phyloP scores from a whole-genome alignment of 2,888 invertebrate genomes.

The Ormyrus rosae region DNA sequence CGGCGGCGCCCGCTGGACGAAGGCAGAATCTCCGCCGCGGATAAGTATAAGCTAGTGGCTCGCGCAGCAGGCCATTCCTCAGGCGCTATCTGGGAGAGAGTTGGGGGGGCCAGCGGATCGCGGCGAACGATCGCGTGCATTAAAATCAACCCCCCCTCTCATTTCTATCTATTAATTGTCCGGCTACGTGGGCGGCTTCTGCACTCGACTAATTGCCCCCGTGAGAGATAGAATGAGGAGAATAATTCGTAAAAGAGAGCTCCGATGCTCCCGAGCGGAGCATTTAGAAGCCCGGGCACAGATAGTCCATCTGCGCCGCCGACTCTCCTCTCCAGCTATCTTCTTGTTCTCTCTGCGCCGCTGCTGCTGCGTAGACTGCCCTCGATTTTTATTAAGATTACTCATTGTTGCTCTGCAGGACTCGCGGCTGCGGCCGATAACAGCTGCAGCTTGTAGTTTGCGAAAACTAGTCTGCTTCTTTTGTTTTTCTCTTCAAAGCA shows the following conservation, averaged over 20 bases:
- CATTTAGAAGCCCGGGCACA: too few relatives aligned
- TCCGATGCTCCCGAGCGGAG: too few relatives aligned
- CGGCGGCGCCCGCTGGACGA: background rate
- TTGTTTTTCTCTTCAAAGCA: too few relatives aligned
- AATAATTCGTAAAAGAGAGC: slow-evolving; percentile 34
- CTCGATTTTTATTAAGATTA: too few relatives aligned
- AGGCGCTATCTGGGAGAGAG: slow-evolving; percentile 17
- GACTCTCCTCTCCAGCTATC: too few relatives aligned
- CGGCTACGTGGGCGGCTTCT: slow-evolving; percentile 72
- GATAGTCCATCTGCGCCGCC: too few relatives aligned
- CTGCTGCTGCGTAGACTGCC: too few relatives aligned
- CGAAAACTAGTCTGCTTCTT: too few relatives aligned
- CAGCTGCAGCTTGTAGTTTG: too few relatives aligned
- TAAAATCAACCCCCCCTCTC: slow-evolving; percentile 43
- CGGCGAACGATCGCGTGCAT: slow-evolving; percentile 46
- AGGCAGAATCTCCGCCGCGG: slow-evolving; percentile 25
- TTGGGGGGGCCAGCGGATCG: slow-evolving; percentile 29
- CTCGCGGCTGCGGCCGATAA: too few relatives aligned
- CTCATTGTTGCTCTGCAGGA: too few relatives aligned
- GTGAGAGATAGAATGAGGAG: slow-evolving; percentile 63
- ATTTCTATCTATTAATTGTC: slow-evolving; percentile 71
- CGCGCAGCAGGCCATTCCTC: slow-evolving; percentile 38
- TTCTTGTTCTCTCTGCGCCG: too few relatives aligned
- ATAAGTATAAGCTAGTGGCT: slow-evolving; percentile 44
- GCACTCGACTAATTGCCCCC: slow-evolving; percentile 71